These are phyloP conservation scores for Oenanthe melanoleuca DNA, from an alignment of 2,113 vertebrate genomes.

Conservation along the genomic window DNA sequence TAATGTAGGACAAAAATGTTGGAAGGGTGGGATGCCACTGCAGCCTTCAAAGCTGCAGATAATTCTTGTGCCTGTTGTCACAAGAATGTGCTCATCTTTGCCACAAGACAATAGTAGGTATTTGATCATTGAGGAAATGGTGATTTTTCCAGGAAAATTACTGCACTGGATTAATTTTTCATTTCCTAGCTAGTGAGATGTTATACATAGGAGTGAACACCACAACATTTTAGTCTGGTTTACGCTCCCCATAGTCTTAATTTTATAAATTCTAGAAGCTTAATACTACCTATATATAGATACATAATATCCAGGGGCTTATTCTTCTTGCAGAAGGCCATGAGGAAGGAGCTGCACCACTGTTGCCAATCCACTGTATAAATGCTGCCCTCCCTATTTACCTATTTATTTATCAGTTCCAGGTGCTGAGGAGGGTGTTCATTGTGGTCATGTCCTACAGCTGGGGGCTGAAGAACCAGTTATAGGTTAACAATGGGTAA, in stretches of 20 bases:
- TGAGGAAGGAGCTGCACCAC: background rate
- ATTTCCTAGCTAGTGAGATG: background rate
- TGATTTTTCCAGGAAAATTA: background rate
- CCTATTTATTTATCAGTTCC: background rate
- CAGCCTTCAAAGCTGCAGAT: background rate
- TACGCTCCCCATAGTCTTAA: rapidly evolving
- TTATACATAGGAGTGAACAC: rapidly evolving
- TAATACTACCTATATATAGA: rapidly evolving
- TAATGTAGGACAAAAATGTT: background rate
- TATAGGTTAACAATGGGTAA: rapidly evolving
- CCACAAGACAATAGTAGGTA: no score
- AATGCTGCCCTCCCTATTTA: background rate
- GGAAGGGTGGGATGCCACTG: background rate
- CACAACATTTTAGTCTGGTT: background rate
- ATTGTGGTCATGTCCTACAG: rapidly evolving
- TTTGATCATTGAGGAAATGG: background rate
- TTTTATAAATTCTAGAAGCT: background rate
- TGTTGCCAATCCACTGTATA: background rate
- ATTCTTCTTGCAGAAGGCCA: background rate
- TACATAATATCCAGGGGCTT: rapidly evolving
- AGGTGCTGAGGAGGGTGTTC: background rate
- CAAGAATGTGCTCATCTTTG: background rate
- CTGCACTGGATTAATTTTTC: background rate
- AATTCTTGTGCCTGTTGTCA: background rate
- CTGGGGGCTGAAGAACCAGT: background rate